Percentiles rank a stretch among this genome's conserved stretches.
phyloP scores from a whole-genome alignment of 2,797 vertebrate species.

The Gila robusta region DNA sequence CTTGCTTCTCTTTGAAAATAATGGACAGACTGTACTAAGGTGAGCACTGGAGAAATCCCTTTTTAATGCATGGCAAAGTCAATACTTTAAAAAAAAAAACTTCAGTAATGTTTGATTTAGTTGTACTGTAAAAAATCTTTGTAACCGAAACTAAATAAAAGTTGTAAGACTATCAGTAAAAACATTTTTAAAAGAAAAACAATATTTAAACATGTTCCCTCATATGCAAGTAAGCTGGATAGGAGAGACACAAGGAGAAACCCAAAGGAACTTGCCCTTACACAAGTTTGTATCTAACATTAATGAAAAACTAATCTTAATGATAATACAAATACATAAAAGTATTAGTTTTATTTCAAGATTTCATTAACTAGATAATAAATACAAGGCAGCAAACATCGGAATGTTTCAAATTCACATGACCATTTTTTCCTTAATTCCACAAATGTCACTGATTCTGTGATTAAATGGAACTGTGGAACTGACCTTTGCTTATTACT shows the following conservation, averaged over 20 bases:
- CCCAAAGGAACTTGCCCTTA: background rate
- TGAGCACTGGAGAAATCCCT: slow-evolving; percentile 79
- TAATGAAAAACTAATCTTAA: background rate
- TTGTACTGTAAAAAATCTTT: background rate
- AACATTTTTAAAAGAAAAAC: background rate
- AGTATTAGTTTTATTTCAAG: background rate
- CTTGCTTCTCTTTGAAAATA: slow-evolving; percentile 83
- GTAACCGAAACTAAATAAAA: background rate
- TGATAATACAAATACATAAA: background rate
- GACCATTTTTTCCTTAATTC: background rate
- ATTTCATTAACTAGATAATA: background rate
- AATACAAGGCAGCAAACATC: background rate
- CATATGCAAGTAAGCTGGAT: background rate
- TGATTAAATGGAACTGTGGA: background rate
- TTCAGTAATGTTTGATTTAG: background rate
- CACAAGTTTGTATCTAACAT: background rate
- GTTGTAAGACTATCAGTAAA: background rate
- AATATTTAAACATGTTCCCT: background rate
- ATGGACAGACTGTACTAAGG: slow-evolving; percentile 96
- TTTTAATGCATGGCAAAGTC: slow-evolving; percentile 53
- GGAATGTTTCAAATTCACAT: background rate
- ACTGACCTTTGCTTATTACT: background rate
- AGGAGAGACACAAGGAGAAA: background rate
- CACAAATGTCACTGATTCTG: background rate
- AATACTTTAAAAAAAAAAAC: background rate